Evolutionary conservation across 2,113 vertebrate genomes (phyloP), one percentile per base, ranked within the genome.

Genomic region (Pogona vitticeps): DNA sequence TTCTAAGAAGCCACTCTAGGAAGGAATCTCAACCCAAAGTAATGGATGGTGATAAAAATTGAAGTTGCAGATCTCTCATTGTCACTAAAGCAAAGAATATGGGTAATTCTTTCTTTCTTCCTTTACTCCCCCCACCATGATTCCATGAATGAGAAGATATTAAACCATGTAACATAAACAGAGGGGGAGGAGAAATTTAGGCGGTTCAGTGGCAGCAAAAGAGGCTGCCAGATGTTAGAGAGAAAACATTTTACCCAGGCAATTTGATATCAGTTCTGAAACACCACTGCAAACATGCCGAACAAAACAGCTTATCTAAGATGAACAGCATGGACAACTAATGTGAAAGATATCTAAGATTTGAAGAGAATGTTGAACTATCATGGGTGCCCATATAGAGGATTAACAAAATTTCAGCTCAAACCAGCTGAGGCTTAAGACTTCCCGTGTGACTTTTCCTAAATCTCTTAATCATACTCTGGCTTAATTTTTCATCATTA

Each of bases 401-500:
- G 59, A 87, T 87, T 76, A 81, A 14, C 42, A 73, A 73, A 26
- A 84, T 68, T 33, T 76, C 31, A 68, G 46, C 59, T 80, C 59
- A 68, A 9, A 81, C 83, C 26, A 85, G 23, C 1, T 38, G 84
- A 59, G 26, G 0, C 38, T 84, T 83, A 0, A 88, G 36, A 85
- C 6, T 86, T 87, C 42, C 65, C 63, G 56, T 92, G 67, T 1
- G 0, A 28, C 58, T 79, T 8, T 56, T 85, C 59, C 23, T 68
- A 90, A 40, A 70, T 26, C 21, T 71, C 31, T 81, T 76, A 46
- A 46, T 65, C 89, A 68, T 85, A 33, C 84, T 73, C 4, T 70
- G 80, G n/a, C 80, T 88, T 67, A 82, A 18, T 86, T 85, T 84
- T 88, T 42, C 33, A 76, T 85, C 9, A 59, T 33, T 85, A 80